Conservation (phyloP, 1,140 invertebrate genomes). For the Leguminivora glycinivorella region DNA sequence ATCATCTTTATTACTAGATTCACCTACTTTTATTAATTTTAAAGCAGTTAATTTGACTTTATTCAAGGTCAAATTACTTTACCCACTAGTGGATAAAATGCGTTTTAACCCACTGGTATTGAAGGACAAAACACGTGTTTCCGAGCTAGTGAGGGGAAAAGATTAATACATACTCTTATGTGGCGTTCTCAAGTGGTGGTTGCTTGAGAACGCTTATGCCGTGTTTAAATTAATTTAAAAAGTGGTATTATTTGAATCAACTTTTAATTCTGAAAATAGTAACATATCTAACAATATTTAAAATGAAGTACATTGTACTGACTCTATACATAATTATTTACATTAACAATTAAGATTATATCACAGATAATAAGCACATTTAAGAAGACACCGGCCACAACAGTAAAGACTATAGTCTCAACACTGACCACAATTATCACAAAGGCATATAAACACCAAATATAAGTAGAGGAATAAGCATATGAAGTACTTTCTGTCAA, state of each 20-base stretch:
- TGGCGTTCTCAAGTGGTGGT: too few relatives aligned
- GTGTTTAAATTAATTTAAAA: too few relatives aligned
- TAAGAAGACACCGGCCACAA: conserved; percentile 25
- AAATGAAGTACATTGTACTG: conserved; percentile 15
- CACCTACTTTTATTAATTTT: too few relatives aligned
- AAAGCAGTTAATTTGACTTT: too few relatives aligned
- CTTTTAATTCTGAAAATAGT: conserved; percentile 12
- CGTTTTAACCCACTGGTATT: too few relatives aligned
- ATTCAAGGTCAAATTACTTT: too few relatives aligned
- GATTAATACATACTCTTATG: too few relatives aligned
- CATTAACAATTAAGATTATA: conserved; percentile 38
- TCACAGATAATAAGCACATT: conserved; percentile 42
- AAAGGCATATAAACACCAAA: conserved; percentile 36
- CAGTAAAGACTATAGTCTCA: conserved; percentile 30
- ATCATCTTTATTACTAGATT: too few relatives aligned
- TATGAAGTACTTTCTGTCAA: conserved; percentile 26
- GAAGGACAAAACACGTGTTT: too few relatives aligned
- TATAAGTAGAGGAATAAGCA: conserved; percentile 35
- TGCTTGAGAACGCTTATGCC: too few relatives aligned
- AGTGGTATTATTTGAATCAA: neutral
- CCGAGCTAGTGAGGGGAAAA: too few relatives aligned
- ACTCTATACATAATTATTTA: conserved; percentile 23
- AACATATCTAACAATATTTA: conserved; percentile 10
- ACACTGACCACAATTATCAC: conserved; percentile 33
- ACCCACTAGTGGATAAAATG: too few relatives aligned